Conservation (phyloP, 2,888 invertebrate species). For the Altica lythri region DNA sequence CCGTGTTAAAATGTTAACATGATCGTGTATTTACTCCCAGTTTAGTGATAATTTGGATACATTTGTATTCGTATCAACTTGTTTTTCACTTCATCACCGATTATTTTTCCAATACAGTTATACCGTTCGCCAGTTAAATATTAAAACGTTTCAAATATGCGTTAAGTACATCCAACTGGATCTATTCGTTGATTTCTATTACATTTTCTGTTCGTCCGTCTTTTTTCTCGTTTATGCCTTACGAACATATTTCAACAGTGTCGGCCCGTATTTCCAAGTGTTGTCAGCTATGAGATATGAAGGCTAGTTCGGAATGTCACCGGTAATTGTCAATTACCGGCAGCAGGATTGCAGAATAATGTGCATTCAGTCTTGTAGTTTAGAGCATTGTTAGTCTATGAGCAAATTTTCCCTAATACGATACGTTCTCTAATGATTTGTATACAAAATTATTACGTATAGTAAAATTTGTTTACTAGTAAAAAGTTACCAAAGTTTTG, state of each 20-base stretch:
- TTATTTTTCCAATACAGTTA: not conserved
- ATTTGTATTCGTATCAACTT: no score
- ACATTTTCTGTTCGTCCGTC: no score
- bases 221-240: no score
- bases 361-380: conserved; percentile 13
- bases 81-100: no score
- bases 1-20: not conserved
- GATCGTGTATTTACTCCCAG: not conserved
- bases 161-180: no score
- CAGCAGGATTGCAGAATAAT: conserved; percentile 30
- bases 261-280: conserved; percentile 33
- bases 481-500: no score
- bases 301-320: conserved; percentile 37
- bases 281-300: conserved; percentile 40
- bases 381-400: conserved; percentile 10
- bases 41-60: conserved; percentile 3
- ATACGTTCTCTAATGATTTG: no score
- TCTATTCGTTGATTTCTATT: no score
- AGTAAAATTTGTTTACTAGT: no score
- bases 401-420: not conserved
- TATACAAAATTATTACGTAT: no score
- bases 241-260: conserved; percentile 34
- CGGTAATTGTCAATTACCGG: conserved; percentile 39
- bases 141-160: no score
- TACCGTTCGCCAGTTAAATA: no score